These are phyloP conservation scores for Mus caroli DNA, from an alignment of 2,797 vertebrate species.

Conservation along the genomic window DNA sequence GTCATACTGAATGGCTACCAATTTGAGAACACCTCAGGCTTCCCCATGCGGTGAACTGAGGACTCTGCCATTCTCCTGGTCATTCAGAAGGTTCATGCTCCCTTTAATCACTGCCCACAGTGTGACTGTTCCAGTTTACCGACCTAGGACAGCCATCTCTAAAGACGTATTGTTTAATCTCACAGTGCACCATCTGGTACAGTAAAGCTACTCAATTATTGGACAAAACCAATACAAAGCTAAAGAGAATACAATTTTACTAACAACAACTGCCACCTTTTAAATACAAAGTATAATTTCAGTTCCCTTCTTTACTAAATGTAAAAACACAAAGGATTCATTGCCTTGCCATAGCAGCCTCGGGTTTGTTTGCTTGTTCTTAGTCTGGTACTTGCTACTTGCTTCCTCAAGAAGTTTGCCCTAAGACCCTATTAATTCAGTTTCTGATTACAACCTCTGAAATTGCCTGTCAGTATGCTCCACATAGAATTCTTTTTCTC, in stretches of 20 bases:
- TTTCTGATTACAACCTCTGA: slow-evolving; percentile 10
- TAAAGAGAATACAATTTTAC: slow-evolving; percentile 33
- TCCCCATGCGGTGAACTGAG: not conserved
- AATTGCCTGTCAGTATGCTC: not conserved
- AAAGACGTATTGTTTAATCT: not conserved
- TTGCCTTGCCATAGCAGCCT: not conserved
- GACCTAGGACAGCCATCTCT: not conserved
- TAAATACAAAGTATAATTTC: not conserved
- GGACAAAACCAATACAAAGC: slow-evolving; percentile 10
- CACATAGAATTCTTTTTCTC: not conserved
- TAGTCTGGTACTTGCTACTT: not conserved
- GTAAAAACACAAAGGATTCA: not conserved
- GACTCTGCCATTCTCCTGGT: not conserved
- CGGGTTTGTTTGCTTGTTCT: not conserved
- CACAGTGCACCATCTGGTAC: not conserved
- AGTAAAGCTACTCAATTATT: not conserved
- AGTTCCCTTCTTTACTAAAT: not conserved
- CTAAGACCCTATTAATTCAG: not conserved
- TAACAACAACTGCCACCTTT: not conserved
- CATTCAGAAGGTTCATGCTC: not conserved
- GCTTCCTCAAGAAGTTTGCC: not conserved
- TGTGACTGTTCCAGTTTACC: no score
- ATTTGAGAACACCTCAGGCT: not conserved
- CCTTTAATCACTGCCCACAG: not conserved
- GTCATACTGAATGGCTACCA: not conserved